Evolutionary conservation across 2,113 vertebrate genomes (phyloP).

Genomic region (Cnemophilus loriae): DNA sequence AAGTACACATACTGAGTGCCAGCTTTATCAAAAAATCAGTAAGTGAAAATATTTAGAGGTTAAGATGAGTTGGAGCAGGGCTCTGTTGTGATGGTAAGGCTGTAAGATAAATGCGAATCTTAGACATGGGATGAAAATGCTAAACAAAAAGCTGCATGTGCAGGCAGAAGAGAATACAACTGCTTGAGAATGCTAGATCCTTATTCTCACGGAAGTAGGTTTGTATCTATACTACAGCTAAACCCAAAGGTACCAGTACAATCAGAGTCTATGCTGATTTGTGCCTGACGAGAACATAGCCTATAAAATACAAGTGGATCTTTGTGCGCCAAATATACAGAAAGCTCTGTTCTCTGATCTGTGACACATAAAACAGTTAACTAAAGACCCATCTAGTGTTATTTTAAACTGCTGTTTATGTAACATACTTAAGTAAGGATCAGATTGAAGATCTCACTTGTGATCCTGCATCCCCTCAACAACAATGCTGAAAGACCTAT

Average conservation of each 20-base stretch:
- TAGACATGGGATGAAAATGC: background rate
- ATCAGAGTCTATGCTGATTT: background rate
- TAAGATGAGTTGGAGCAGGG: background rate
- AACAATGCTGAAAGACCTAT: background rate
- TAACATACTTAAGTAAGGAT: background rate
- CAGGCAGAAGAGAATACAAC: background rate
- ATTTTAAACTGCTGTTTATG: background rate
- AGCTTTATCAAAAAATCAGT: background rate
- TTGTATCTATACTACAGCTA: background rate
- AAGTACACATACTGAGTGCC: background rate
- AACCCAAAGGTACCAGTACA: background rate
- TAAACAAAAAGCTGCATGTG: background rate
- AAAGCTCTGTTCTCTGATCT: background rate
- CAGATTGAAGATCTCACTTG: background rate
- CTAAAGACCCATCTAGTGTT: background rate
- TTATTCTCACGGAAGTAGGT: background rate
- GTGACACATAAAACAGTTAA: background rate
- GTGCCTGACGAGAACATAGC: background rate
- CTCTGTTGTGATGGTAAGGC: background rate
- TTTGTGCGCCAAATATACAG: fast-evolving
- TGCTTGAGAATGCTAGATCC: background rate
- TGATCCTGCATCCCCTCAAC: background rate
- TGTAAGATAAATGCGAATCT: background rate
- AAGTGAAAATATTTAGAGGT: background rate
- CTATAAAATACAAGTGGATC: background rate